Conservation (phyloP, 2,888 invertebrate species). For the Oligia strigilis region DNA sequence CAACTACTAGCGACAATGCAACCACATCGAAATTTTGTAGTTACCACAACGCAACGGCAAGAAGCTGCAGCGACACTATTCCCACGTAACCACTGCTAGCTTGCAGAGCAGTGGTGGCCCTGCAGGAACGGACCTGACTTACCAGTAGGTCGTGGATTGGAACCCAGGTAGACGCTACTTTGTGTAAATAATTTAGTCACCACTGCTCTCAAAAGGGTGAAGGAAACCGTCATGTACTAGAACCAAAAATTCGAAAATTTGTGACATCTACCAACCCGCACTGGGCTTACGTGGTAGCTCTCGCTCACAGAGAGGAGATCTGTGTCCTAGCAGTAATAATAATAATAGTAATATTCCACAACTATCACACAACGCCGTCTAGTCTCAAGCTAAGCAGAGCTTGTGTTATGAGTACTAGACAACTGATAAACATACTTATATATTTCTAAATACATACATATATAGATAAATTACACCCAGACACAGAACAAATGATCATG, state of each 20-base stretch:
- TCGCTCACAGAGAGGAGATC: neutral
- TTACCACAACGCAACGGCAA: too few species aligned
- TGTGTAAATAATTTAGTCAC: neutral
- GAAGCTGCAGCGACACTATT: neutral
- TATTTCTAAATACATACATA: too few species aligned
- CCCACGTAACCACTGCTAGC: neutral
- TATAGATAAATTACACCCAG: too few species aligned
- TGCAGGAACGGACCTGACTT: neutral
- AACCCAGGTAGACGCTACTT: neutral
- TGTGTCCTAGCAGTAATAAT: too few species aligned
- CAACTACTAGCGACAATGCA: too few species aligned
- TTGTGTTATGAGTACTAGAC: too few species aligned
- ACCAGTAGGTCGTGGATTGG: neutral
- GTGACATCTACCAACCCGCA: neutral
- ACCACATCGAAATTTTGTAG: too few species aligned
- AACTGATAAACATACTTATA: too few species aligned
- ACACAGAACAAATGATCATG: too few species aligned
- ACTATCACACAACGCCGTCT: too few species aligned
- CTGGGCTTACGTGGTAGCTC: neutral
- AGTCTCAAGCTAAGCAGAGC: too few species aligned
- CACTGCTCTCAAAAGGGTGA: neutral
- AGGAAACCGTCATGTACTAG: neutral
- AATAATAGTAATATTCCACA: too few species aligned
- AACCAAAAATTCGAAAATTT: neutral
- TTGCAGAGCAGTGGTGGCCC: neutral